phyloP scores from a whole-genome alignment of 2,797 vertebrate genomes.

The Sebastes hopkinsi region DNA sequence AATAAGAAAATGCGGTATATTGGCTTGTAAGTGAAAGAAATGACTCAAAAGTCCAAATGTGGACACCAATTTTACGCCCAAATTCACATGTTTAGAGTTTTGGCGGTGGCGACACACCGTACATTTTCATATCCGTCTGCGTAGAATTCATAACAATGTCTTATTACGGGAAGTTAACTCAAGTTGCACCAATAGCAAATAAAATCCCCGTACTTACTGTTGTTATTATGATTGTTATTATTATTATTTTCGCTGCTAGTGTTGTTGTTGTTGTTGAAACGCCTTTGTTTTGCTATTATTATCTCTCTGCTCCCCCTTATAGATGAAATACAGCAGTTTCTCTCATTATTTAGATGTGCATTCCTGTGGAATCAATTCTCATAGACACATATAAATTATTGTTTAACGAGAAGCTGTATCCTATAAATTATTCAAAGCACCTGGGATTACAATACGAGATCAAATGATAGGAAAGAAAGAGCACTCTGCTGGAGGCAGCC shows the following conservation, averaged over 20 bases:
- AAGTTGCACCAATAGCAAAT: neutral
- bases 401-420: constrained; percentile 88
- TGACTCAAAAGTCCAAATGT: constrained; percentile 36
- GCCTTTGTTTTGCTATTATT: constrained; percentile 78
- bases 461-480: constrained; percentile 88
- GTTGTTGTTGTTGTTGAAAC: constrained; percentile 54
- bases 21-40: constrained; percentile 43
- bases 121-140: neutral
- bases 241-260: neutral
- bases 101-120: neutral
- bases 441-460: constrained; percentile 89
- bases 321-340: constrained; percentile 79
- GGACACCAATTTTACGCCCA: constrained; percentile 26
- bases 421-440: constrained; percentile 90
- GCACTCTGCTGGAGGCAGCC: constrained; percentile 85
- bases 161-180: constrained; percentile 3
- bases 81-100: constrained; percentile 4
- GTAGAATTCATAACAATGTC: neutral
- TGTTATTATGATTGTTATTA: constrained; percentile 16
- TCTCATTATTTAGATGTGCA: constrained; percentile 87
- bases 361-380: constrained; percentile 84
- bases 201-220: constrained; percentile 9
- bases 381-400: constrained; percentile 90
- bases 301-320: constrained; percentile 71
- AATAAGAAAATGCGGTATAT: constrained; percentile 62